These are phyloP conservation scores for Pristionchus entomophagus DNA, from an alignment of 2,888 invertebrate genomes.

Conservation along the genomic window DNA sequence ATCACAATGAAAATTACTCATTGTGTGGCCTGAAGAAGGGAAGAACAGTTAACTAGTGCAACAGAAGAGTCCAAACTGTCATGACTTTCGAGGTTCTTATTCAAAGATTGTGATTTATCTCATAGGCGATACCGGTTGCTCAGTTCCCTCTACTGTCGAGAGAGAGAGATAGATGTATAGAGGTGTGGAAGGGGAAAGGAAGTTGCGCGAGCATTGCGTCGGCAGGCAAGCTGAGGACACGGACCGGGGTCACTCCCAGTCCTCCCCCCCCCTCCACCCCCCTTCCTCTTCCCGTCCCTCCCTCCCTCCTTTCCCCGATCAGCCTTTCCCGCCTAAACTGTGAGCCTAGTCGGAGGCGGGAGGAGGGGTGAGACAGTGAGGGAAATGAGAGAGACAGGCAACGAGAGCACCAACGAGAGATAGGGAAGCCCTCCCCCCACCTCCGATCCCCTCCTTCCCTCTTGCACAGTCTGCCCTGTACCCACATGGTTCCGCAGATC, in stretches of 20 bases:
- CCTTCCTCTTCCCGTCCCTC: too few species aligned
- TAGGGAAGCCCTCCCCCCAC: background rate
- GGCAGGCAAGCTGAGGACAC: background rate
- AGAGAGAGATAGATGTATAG: background rate
- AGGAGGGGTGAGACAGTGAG: slow-evolving; percentile 10
- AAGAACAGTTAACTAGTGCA: background rate
- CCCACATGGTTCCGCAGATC: background rate
- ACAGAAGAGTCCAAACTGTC: too few species aligned
- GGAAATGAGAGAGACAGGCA: background rate
- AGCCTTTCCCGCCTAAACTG: slow-evolving; percentile 28
- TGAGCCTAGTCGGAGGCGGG: background rate
- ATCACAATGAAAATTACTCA: background rate
- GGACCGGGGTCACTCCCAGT: background rate
- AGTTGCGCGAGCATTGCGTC: slow-evolving; percentile 22
- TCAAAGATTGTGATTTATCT: background rate
- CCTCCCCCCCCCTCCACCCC: background rate
- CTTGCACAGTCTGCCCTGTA: background rate
- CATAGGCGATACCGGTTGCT: slow-evolving; percentile 33
- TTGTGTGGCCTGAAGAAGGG: background rate
- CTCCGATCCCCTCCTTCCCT: too few species aligned
- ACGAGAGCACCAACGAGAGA: too few species aligned
- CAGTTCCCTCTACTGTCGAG: background rate
- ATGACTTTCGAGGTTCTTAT: too few species aligned
- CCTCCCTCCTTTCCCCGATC: background rate
- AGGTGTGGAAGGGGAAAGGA: background rate